These are phyloP conservation scores for Sebastes nivosus DNA, from an alignment of 2,797 vertebrate species.

Conservation along the genomic window DNA sequence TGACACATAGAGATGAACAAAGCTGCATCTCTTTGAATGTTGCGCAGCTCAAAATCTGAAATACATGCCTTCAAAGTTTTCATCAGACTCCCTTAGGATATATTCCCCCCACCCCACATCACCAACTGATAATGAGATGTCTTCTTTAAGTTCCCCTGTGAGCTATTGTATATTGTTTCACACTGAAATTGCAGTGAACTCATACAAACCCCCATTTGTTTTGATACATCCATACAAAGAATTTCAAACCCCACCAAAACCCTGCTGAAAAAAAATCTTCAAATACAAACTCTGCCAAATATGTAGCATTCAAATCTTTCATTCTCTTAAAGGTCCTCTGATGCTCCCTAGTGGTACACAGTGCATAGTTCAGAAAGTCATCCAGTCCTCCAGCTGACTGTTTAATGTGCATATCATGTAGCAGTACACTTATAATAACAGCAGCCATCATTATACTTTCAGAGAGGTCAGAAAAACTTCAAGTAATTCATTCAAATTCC, in stretches of 20 bases:
- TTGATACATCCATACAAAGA: conserved; percentile 49
- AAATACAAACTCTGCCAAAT: conserved; percentile 33
- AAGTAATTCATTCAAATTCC: conserved; percentile 12
- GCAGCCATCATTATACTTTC: background rate
- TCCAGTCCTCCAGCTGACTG: conserved; percentile 15
- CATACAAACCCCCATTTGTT: conserved; percentile 41
- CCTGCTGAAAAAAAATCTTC: conserved; percentile 14
- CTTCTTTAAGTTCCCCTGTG: conserved; percentile 41
- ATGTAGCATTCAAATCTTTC: conserved; percentile 29
- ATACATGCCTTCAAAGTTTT: conserved; percentile 39
- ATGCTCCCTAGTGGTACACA: conserved; percentile 77
- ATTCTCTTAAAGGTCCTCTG: conserved; percentile 64
- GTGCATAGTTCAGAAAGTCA: conserved; percentile 64
- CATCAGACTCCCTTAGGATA: conserved; percentile 38
- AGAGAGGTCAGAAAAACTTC: conserved; percentile 21
- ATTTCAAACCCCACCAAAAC: conserved; percentile 10
- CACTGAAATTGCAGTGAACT: conserved; percentile 51
- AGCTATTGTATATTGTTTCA: conserved; percentile 33
- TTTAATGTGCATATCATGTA: conserved; percentile 8
- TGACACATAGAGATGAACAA: conserved; percentile 23
- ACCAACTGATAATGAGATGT: conserved; percentile 41
- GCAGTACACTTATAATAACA: background rate
- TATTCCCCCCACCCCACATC: background rate
- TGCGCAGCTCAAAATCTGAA: conserved; percentile 17
- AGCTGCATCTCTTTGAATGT: conserved; percentile 32